These are phyloP conservation scores for Cyprinodon variegatus DNA, from an alignment of 2,113 vertebrate genomes.

Conservation along the genomic window DNA sequence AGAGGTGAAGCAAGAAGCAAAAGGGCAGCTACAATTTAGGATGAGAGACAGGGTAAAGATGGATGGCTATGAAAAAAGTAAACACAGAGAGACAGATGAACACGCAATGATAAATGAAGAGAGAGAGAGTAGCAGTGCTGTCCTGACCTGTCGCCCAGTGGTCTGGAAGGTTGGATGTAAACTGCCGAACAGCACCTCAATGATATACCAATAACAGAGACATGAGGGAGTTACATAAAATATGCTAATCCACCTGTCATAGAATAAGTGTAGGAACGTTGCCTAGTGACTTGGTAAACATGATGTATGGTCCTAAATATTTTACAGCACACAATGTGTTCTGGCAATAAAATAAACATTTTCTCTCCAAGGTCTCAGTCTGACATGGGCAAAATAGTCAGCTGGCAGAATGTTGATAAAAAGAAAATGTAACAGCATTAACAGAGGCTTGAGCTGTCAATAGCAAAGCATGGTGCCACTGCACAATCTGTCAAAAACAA, in stretches of 20 bases:
- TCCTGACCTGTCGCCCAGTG: slow-evolving; percentile 51
- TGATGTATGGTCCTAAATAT: slow-evolving; percentile 15
- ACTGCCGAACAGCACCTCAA: slow-evolving; percentile 66
- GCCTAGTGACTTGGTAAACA: slow-evolving; percentile 1
- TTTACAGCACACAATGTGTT: slow-evolving; percentile 9
- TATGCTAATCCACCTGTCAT: slow-evolving; percentile 75
- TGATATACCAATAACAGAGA: slow-evolving; percentile 74
- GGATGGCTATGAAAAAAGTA: slow-evolving; percentile 56
- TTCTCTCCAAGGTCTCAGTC: slow-evolving; percentile 10
- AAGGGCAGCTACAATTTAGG: slow-evolving; percentile 4
- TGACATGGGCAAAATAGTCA: slow-evolving; percentile 33
- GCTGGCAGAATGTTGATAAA: slow-evolving; percentile 43
- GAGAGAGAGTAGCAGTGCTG: slow-evolving; percentile 34
- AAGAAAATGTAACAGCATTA: slow-evolving; percentile 50
- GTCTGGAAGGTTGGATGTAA: slow-evolving; percentile 75
- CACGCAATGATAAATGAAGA: slow-evolving; percentile 62
- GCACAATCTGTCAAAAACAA: slow-evolving; percentile 61
- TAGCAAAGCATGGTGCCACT: slow-evolving; percentile 29
- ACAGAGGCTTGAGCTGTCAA: slow-evolving; percentile 52
- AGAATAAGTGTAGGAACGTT: slow-evolving; percentile 27
- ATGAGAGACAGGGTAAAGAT: slow-evolving; percentile 46
- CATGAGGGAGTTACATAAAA: slow-evolving; percentile 81
- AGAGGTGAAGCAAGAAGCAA: slow-evolving; percentile 29
- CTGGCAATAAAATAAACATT: background rate
- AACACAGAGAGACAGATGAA: slow-evolving; percentile 59